A percentile compares a stretch with the other conserved stretches of the same genome.
These are phyloP conservation scores for Anseranas semipalmata DNA, from an alignment of 2,113 vertebrate genomes.

Conservation along the genomic window DNA sequence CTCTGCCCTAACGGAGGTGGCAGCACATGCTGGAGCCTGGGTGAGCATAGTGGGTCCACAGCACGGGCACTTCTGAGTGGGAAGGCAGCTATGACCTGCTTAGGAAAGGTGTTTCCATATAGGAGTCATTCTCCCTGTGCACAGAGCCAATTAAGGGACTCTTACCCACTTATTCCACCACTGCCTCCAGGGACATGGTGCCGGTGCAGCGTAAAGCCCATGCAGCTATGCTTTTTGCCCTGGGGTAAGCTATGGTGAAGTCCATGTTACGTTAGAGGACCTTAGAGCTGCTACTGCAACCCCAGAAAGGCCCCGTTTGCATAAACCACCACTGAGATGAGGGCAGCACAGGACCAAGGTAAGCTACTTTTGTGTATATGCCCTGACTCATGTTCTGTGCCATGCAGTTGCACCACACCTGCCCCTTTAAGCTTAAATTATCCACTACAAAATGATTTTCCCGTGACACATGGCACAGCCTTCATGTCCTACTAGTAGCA, in stretches of 20 bases:
- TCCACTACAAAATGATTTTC: not conserved
- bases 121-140: not conserved
- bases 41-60: not conserved
- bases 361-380: not conserved
- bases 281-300: not conserved
- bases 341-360: not conserved
- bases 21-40: not conserved
- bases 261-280: not conserved
- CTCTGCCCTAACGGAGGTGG: not conserved
- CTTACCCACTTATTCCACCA: not conserved
- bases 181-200: not conserved
- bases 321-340: not conserved
- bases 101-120: rapidly evolving
- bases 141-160: not conserved
- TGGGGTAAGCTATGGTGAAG: not conserved
- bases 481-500: not conserved
- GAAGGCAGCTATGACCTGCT: not conserved
- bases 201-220: not conserved
- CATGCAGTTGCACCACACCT: not conserved
- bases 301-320: not conserved
- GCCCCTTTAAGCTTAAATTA: not conserved
- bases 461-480: not conserved
- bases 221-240: not conserved
- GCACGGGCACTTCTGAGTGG: not conserved
- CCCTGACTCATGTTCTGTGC: not conserved